phyloP scores from a whole-genome alignment of 2,113 vertebrate species.

The Pheucticus melanocephalus region DNA sequence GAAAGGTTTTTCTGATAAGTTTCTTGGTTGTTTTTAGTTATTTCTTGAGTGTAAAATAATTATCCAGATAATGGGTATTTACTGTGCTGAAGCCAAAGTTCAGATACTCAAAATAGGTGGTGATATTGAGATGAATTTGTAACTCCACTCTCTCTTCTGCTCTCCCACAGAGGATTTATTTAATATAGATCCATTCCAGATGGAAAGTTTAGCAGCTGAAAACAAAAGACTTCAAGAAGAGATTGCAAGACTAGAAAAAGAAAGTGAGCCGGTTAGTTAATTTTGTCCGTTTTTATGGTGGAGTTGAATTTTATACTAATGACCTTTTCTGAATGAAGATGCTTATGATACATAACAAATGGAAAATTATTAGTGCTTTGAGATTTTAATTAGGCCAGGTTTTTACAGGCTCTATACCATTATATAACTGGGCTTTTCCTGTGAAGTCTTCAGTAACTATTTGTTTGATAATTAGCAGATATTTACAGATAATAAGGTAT shows the following conservation, averaged over 20 bases:
- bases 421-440: background rate
- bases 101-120: background rate
- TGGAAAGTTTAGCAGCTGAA: slow-evolving; percentile 80
- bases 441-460: background rate
- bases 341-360: background rate
- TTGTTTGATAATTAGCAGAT: background rate
- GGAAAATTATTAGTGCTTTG: background rate
- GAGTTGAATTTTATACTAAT: background rate
- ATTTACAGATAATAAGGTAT: background rate
- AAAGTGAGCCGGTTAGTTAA: slow-evolving; percentile 83
- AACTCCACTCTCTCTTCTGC: background rate
- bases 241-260: slow-evolving; percentile 84
- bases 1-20: background rate
- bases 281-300: background rate
- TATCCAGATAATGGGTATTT: background rate
- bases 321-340: background rate
- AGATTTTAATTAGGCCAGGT: background rate
- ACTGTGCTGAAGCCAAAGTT: background rate
- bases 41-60: background rate
- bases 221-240: slow-evolving; percentile 81
- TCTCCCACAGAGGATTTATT: slow-evolving; percentile 81
- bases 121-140: background rate
- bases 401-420: background rate
- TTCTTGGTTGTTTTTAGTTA: background rate
- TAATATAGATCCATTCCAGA: slow-evolving; percentile 82